Evolutionary conservation across 2,888 invertebrate genomes (phyloP), one percentile per base, ranked within the genome.

Genomic region (Alloplasta piceator): DNA sequence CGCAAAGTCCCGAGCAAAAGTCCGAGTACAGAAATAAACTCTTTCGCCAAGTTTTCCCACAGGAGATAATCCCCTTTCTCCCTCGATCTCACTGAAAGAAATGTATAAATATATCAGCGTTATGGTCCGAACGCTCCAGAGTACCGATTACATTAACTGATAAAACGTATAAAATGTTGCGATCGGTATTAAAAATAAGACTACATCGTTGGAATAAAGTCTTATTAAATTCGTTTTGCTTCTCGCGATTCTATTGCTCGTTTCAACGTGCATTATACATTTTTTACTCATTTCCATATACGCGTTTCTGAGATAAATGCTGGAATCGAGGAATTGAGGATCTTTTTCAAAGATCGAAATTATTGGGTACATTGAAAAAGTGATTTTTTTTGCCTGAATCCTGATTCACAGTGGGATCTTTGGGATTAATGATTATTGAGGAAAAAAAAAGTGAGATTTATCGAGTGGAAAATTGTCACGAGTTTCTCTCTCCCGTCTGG

Each of bases 141-240:
- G 60, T 55, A 58, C 55, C 52, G 71, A 78, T 78, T 66, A 60
- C 58, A 64, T 56, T 70, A 14, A 64, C 41, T 56, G 52, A 43
- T 41, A 61, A 56, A 76, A 26, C 7, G 14, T n/a, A 38, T 39
- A 48, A 50, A 41, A 14, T 48, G 48, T 58, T 58, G 26, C 26
- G 26, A 26, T 26, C 26, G 41, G 56, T 12, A 64, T 26, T 67
- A 66, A 61, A 55, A 66, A 78, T 72, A 60, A 41, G 55, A 41
- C 14, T 46, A 12, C 50, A 41, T 58, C 52, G 16, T 66, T 80
- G 46, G 39, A 58, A 80, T 75, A 60, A 75, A 71, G 9, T 60
- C 52, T 46, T 48, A 70, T 66, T 66, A 48, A 80, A 71, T 80
- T 70, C 63, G 61, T 56, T 56, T 26, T 26, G 26, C 1, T 26